phyloP scores from a whole-genome alignment of 1,140 invertebrate genomes.

The Drusus annulatus region DNA sequence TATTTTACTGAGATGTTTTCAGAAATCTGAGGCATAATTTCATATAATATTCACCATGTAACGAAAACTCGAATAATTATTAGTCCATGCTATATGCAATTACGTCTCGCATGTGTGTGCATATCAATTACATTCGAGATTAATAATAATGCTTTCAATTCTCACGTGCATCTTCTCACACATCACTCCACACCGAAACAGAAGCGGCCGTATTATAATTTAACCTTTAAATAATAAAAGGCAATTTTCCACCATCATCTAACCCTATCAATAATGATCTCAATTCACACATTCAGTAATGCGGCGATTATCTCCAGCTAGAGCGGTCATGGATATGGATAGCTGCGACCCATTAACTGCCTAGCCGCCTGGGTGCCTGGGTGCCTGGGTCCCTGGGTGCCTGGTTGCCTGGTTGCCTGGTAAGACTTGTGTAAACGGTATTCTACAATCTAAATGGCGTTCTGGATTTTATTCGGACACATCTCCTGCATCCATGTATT shows the following conservation, averaged over 20 bases:
- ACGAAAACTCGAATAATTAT: too few relatives aligned
- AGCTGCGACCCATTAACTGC: neutral
- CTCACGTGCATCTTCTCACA: conserved; percentile 16
- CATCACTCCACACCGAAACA: neutral
- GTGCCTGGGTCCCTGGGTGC: too few relatives aligned
- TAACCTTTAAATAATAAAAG: conserved; percentile 16
- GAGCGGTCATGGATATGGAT: conserved; percentile 22
- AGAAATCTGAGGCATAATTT: too few relatives aligned
- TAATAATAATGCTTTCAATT: neutral
- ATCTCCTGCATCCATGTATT: too few relatives aligned
- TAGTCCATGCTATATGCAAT: too few relatives aligned
- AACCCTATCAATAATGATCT: conserved; percentile 45
- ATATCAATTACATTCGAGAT: too few relatives aligned
- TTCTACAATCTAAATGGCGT: too few relatives aligned
- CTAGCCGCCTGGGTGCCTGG: neutral
- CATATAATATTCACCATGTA: too few relatives aligned
- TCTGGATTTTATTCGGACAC: too few relatives aligned
- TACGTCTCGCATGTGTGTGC: too few relatives aligned
- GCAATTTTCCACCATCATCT: conserved; percentile 27
- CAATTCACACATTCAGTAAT: conserved; percentile 51
- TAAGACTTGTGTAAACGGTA: too few relatives aligned
- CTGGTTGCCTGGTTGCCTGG: neutral
- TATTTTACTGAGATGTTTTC: too few relatives aligned
- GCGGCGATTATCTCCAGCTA: conserved; percentile 27
- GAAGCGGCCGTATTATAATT: neutral